Percentiles rank a stretch among this genome's conserved stretches.
Evolutionary conservation across 2,797 vertebrate genomes (phyloP).

Genomic region (Pangasius macronema): DNA sequence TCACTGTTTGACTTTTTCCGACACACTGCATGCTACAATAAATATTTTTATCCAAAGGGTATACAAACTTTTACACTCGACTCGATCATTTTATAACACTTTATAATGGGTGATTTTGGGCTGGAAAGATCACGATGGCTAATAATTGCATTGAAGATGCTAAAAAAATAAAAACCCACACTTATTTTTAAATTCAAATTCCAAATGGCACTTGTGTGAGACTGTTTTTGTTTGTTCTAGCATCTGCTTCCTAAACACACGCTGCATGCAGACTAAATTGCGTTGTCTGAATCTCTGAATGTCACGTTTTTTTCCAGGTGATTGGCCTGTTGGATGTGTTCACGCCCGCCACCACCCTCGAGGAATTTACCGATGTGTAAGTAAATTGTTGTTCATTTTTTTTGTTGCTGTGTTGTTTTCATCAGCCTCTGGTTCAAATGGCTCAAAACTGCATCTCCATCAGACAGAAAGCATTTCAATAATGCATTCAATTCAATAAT

Average conservation of each 20-base stretch:
- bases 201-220: not conserved
- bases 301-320: slow-evolving; percentile 75
- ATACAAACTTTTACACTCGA: not conserved
- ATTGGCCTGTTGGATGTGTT: slow-evolving; percentile 97
- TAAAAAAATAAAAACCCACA: not conserved
- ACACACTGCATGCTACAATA: not conserved
- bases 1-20: not conserved
- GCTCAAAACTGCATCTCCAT: not conserved
- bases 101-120: not conserved
- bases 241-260: not conserved
- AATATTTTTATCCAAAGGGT: not conserved
- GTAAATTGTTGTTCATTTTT: slow-evolving; percentile 62
- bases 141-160: not conserved
- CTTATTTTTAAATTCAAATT: not conserved
- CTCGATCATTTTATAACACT: not conserved
- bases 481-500: no score
- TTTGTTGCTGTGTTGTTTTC: not conserved
- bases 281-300: slow-evolving; percentile 30
- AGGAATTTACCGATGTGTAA: slow-evolving; percentile 98
- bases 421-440: not conserved
- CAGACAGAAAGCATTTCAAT: not conserved
- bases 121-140: not conserved
- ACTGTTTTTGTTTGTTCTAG: not conserved
- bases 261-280: not conserved
- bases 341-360: slow-evolving; percentile 85